Percentiles rank a stretch among this genome's conserved stretches.
phyloP scores from a whole-genome alignment of 1,140 invertebrate genomes.

The Drosophila pseudoobscura region DNA sequence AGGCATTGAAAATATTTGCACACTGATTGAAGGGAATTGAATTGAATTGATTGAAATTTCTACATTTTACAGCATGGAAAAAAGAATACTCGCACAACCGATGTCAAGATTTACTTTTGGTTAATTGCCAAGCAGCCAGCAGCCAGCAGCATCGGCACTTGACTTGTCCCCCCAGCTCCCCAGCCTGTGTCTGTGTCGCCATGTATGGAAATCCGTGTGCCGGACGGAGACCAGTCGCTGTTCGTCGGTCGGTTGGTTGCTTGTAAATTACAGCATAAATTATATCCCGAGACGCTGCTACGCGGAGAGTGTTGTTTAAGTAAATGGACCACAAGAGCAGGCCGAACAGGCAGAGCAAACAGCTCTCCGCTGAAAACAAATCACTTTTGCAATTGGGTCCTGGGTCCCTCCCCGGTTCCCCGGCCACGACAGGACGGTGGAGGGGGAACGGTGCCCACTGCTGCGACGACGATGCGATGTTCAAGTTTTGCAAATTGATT shows the following conservation, averaged over 20 bases:
- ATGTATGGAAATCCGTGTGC: conserved; percentile 47
- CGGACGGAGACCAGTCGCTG: not conserved
- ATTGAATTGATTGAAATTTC: conserved; percentile 59
- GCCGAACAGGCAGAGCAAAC: conserved; percentile 25
- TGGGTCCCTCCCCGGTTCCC: not conserved
- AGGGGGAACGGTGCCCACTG: not conserved
- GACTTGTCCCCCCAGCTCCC: no score
- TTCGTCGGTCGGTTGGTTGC: conserved; percentile 14
- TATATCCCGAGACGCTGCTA: conserved; percentile 34
- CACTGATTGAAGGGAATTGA: conserved; percentile 65
- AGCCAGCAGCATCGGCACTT: no score
- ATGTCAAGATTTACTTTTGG: conserved; percentile 54
- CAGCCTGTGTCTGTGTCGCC: conserved; percentile 24
- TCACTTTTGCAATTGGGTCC: conserved; percentile 56
- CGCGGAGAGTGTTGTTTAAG: conserved; percentile 53
- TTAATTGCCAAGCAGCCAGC: conserved; percentile 41
- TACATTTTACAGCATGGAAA: conserved; percentile 17
- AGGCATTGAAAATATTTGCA: conserved; percentile 31
- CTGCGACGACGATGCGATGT: conserved; percentile 9
- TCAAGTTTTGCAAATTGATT: conserved; percentile 61
- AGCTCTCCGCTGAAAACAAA: conserved; percentile 44
- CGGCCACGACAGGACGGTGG: not conserved
- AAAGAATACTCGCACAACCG: not conserved
- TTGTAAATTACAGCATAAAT: conserved; percentile 63
- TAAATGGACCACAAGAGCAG: conserved; percentile 44